Evolutionary conservation across 2,888 invertebrate species (phyloP).

Genomic region (Brachyptera risi): DNA sequence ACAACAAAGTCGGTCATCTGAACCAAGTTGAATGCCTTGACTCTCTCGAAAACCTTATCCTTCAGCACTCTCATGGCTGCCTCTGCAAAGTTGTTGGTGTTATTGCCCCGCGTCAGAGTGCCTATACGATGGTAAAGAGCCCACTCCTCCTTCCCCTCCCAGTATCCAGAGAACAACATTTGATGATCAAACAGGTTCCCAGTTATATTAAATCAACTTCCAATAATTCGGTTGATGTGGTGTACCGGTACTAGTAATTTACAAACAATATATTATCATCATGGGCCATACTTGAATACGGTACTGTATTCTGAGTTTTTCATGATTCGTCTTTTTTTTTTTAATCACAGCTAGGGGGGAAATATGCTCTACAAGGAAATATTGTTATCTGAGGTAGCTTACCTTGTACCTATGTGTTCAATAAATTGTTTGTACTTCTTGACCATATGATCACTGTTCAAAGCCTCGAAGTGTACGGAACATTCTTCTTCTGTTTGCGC

Average conservation of each 20-base stretch:
- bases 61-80: slow-evolving; percentile 35
- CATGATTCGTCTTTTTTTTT: no score
- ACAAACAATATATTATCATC: no score
- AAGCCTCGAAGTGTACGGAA: neutral
- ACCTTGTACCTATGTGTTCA: neutral
- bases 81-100: slow-evolving; percentile 35
- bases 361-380: no score
- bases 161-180: no score
- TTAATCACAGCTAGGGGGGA: no score
- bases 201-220: no score
- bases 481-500: neutral
- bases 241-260: no score
- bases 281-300: neutral
- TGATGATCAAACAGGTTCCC: neutral
- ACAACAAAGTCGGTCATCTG: slow-evolving; percentile 25
- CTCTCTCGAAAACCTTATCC: slow-evolving; percentile 33
- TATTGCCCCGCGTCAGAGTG: slow-evolving; percentile 33
- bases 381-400: neutral
- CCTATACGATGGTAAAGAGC: slow-evolving; percentile 29
- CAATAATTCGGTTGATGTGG: no score
- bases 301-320: no score
- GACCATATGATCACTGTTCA: neutral
- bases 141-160: no score
- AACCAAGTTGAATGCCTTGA: slow-evolving; percentile 34
- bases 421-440: neutral